phyloP scores from a whole-genome alignment of 2,113 vertebrate genomes.

The Psilopogon haemacephalus region DNA sequence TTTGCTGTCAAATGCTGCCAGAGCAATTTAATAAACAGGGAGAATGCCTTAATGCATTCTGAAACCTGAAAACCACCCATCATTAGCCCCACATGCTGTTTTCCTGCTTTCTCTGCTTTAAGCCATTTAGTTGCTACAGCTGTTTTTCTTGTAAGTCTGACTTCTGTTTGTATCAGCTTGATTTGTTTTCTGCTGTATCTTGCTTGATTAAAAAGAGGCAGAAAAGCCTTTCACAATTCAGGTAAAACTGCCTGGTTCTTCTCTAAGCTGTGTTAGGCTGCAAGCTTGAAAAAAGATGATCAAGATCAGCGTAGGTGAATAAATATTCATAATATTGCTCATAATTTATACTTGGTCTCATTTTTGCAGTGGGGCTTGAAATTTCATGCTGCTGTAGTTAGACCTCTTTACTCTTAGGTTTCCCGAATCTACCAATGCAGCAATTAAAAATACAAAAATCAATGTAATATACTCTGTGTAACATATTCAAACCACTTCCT shows the following conservation, averaged over 20 bases:
- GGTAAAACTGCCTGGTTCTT: constrained; percentile 12
- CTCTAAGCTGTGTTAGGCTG: background rate
- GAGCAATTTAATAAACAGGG: constrained; percentile 63
- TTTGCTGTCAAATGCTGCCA: constrained; percentile 64
- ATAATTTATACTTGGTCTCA: constrained; percentile 38
- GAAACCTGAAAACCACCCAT: constrained; percentile 67
- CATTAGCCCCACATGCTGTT: constrained; percentile 63
- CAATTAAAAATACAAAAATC: background rate
- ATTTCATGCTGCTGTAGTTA: background rate
- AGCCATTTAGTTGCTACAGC: constrained; percentile 63
- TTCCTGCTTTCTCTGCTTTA: constrained; percentile 54
- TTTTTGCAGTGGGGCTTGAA: constrained; percentile 28
- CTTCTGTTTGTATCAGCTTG: constrained; percentile 58
- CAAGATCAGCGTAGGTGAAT: constrained; percentile 46
- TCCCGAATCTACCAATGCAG: background rate
- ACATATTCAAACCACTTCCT: background rate
- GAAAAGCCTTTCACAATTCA: constrained; percentile 33
- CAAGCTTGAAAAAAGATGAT: constrained; percentile 49
- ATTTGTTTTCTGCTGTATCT: constrained; percentile 61
- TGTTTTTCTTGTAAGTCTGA: constrained; percentile 60
- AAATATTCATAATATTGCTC: constrained; percentile 59
- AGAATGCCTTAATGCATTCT: constrained; percentile 63
- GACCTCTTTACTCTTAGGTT: background rate
- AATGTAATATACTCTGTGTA: background rate
- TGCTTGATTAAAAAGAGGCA: constrained; percentile 47